Percentiles rank a stretch among this genome's conserved stretches.
These are phyloP conservation scores for Cryptophagus acutangulus DNA, from an alignment of 2,888 invertebrate species.

Conservation along the genomic window DNA sequence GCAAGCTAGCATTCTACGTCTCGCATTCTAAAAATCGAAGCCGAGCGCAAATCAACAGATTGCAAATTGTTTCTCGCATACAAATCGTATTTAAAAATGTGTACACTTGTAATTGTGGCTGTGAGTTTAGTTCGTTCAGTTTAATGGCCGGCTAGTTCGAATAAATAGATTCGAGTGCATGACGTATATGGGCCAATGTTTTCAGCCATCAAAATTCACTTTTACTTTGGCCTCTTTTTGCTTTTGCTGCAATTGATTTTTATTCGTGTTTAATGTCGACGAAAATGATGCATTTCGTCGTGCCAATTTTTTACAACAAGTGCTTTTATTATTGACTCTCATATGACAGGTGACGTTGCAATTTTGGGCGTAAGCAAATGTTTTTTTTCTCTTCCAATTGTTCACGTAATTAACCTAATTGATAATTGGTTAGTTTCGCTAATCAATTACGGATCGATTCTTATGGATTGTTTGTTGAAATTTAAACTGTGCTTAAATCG, in stretches of 20 bases:
- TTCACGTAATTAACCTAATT: background rate
- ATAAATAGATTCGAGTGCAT: constrained; percentile 3
- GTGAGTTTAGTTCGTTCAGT: background rate
- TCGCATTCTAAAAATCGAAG: no score
- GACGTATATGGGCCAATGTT: constrained; percentile 14
- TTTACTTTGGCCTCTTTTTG: constrained; percentile 9
- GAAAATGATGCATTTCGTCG: background rate
- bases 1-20: background rate
- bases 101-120: background rate
- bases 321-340: constrained; percentile 8
- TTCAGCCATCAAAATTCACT: constrained; percentile 10
- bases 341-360: constrained; percentile 24
- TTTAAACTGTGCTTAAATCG: no score
- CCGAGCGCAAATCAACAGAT: background rate
- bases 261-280: constrained; percentile 1
- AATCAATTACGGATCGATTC: no score
- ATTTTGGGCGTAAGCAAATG: constrained; percentile 21
- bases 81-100: constrained; percentile 1
- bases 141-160: constrained; percentile 1
- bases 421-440: no score
- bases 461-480: no score
- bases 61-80: background rate
- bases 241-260: constrained; percentile 4
- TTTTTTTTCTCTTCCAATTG: constrained; percentile 7
- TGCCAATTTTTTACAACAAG: background rate